These are phyloP conservation scores for Dromaius novaehollandiae DNA, from an alignment of 2,113 vertebrate species.

Conservation along the genomic window DNA sequence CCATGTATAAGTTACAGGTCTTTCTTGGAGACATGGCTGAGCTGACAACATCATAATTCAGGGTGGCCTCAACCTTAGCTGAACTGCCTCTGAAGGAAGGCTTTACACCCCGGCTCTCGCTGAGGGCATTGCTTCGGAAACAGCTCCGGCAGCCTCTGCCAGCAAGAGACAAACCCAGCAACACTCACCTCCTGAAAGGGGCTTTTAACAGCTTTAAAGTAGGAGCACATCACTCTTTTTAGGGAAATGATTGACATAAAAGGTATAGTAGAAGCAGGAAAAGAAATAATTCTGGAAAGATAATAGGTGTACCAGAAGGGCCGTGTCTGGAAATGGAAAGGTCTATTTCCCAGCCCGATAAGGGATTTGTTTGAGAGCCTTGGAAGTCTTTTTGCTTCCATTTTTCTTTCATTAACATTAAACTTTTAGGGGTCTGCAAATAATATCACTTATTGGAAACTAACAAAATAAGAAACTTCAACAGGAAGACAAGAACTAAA, in stretches of 20 bases:
- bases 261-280: not conserved
- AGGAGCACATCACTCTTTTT: not conserved
- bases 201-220: not conserved
- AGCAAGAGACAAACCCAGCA: not conserved
- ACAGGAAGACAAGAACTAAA: not conserved
- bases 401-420: slow-evolving; percentile 15
- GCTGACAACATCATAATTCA: not conserved
- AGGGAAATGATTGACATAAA: not conserved
- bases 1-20: not conserved
- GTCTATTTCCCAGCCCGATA: not conserved
- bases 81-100: not conserved
- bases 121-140: not conserved
- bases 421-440: not conserved
- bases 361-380: not conserved
- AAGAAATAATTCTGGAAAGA: slow-evolving; percentile 2
- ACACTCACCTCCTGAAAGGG: not conserved
- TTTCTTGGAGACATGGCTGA: not conserved
- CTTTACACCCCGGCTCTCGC: not conserved
- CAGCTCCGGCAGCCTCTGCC: not conserved
- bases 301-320: not conserved
- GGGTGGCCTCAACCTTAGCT: not conserved
- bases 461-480: not conserved
- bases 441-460: not conserved
- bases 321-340: not conserved
- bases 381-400: not conserved